phyloP scores from a whole-genome alignment of 2,888 invertebrate species.

The Mythimna loreyi region DNA sequence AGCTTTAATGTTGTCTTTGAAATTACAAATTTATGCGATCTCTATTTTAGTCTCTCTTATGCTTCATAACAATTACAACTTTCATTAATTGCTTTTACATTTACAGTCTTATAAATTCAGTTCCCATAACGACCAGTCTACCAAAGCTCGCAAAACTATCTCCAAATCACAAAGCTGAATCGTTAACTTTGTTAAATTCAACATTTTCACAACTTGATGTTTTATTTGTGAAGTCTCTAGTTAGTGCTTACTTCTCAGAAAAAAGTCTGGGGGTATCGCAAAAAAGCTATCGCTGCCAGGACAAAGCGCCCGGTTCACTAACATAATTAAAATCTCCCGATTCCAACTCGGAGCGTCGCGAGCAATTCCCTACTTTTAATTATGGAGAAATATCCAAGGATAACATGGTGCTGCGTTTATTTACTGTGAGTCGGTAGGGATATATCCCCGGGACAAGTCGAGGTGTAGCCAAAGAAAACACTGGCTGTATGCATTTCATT shows the following conservation, averaged over 20 bases:
- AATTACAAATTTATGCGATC: background rate
- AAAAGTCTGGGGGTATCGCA: constrained; percentile 72
- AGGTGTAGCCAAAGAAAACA: constrained; percentile 50
- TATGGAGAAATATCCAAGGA: constrained; percentile 70
- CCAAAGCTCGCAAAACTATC: constrained; percentile 32
- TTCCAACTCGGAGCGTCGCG: constrained; percentile 69
- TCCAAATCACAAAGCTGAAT: constrained; percentile 49
- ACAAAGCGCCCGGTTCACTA: constrained; percentile 75
- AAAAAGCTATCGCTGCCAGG: constrained; percentile 73
- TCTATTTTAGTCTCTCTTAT: background rate
- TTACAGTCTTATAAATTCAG: constrained; percentile 1
- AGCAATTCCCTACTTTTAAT: constrained; percentile 72
- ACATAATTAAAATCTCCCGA: constrained; percentile 78
- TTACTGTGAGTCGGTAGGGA: constrained; percentile 45
- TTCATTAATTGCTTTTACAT: background rate
- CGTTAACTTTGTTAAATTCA: constrained; percentile 59
- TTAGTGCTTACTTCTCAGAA: constrained; percentile 72
- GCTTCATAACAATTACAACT: background rate
- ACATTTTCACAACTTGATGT: constrained; percentile 58
- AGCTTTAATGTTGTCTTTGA: background rate
- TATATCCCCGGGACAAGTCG: constrained; percentile 44
- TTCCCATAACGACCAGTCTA: constrained; percentile 5
- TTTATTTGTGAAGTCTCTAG: constrained; percentile 72
- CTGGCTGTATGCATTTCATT: constrained; percentile 33
- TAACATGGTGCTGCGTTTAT: constrained; percentile 61